These are phyloP conservation scores for Alligator sinensis DNA, from an alignment of 2,113 vertebrate species.

Conservation along the genomic window DNA sequence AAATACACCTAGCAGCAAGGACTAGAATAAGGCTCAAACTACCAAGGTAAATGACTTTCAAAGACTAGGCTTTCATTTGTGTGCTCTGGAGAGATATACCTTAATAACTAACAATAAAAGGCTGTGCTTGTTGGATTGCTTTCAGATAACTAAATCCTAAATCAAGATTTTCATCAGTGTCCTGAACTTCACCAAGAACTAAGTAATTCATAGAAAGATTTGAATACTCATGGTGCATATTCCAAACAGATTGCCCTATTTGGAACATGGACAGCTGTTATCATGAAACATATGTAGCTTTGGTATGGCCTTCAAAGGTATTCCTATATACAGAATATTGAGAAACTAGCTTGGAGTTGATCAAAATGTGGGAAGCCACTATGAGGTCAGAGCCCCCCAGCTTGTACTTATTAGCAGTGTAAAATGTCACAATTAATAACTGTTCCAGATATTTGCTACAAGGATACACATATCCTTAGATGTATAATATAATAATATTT, in stretches of 20 bases:
- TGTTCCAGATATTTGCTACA: background rate
- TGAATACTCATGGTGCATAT: background rate
- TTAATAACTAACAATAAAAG: no score
- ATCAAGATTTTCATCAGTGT: background rate
- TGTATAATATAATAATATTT: background rate
- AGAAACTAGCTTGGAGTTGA: background rate
- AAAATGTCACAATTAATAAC: background rate
- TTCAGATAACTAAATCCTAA: background rate
- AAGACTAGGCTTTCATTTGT: no score
- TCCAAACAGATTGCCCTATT: background rate
- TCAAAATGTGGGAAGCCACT: rapidly evolving
- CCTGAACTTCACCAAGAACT: background rate
- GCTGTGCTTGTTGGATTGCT: no score
- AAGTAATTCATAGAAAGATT: background rate
- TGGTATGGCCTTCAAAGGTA: background rate
- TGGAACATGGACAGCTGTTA: background rate
- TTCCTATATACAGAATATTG: background rate
- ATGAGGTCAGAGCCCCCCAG: background rate
- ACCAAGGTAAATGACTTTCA: background rate
- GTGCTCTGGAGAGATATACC: no score
- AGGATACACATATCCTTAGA: no score
- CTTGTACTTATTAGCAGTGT: background rate
- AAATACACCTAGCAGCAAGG: background rate
- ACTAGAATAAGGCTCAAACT: background rate
- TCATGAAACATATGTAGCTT: background rate